Conservation (phyloP, 2,113 vertebrate genomes). For the Guaruba guarouba region DNA sequence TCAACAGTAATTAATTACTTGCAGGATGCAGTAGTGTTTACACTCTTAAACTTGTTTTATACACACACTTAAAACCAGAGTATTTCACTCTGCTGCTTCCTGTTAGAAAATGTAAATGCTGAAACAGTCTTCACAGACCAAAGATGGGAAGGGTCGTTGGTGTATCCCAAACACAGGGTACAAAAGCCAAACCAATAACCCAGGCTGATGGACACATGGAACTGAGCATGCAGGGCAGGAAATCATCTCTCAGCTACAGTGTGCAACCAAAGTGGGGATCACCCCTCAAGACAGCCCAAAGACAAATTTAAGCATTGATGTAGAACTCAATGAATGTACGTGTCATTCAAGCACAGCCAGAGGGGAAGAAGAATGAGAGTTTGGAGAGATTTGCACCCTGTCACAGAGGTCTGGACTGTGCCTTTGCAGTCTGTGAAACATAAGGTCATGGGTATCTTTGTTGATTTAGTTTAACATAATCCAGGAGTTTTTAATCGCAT, state of each 20-base stretch:
- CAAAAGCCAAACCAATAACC: neutral
- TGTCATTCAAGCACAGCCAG: neutral
- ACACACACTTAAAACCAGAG: neutral
- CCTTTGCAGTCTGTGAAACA: slow-evolving; percentile 9
- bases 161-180: neutral
- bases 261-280: neutral
- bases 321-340: neutral
- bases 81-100: neutral
- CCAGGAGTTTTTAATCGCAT: slow-evolving; percentile 61
- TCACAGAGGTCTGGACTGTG: neutral
- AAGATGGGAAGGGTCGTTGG: neutral
- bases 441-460: slow-evolving; percentile 49
- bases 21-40: neutral
- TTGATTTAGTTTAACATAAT: slow-evolving; percentile 59
- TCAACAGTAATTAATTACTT: neutral
- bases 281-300: neutral
- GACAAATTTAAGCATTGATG: neutral
- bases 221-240: neutral
- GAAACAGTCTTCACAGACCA: neutral
- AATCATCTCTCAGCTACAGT: neutral
- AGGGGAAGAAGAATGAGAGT: neutral
- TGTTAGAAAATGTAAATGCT: neutral
- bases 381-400: neutral
- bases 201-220: neutral
- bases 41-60: neutral